Evolutionary conservation across 2,113 vertebrate genomes (phyloP).

Genomic region (Vicugna pacos): DNA sequence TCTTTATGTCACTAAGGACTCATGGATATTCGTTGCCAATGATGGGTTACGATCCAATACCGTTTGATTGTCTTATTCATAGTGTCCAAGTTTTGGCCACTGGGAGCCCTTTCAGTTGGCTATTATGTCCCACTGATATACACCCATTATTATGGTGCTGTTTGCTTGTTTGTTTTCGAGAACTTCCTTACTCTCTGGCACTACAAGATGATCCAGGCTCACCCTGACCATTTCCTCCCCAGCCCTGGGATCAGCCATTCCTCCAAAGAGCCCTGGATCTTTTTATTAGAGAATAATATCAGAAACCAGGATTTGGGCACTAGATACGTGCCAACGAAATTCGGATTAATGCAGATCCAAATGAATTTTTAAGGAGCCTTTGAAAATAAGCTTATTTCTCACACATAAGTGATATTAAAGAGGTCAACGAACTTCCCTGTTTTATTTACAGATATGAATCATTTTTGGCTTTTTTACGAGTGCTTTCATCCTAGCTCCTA

Average conservation of each 20-base stretch:
- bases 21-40: not conserved
- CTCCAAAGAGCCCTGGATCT: not conserved
- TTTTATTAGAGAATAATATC: not conserved
- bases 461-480: not conserved
- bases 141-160: not conserved
- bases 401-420: not conserved
- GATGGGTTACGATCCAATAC: not conserved
- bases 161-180: not conserved
- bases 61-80: not conserved
- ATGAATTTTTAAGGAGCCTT: slow-evolving; percentile 14
- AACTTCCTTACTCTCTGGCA: not conserved
- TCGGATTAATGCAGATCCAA: not conserved
- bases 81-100: not conserved
- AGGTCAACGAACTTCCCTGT: slow-evolving; percentile 7
- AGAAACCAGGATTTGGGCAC: not conserved
- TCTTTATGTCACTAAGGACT: not conserved
- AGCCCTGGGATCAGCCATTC: not conserved
- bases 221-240: not conserved
- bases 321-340: not conserved
- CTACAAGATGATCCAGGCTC: not conserved
- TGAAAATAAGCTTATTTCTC: not conserved
- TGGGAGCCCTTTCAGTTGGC: not conserved
- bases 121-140: not conserved
- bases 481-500: not conserved
- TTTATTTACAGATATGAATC: not conserved